A percentile compares a stretch with the other conserved stretches of the same genome.
Conservation (phyloP, 2,888 invertebrate species). For the Drosophila bunnanda region DNA sequence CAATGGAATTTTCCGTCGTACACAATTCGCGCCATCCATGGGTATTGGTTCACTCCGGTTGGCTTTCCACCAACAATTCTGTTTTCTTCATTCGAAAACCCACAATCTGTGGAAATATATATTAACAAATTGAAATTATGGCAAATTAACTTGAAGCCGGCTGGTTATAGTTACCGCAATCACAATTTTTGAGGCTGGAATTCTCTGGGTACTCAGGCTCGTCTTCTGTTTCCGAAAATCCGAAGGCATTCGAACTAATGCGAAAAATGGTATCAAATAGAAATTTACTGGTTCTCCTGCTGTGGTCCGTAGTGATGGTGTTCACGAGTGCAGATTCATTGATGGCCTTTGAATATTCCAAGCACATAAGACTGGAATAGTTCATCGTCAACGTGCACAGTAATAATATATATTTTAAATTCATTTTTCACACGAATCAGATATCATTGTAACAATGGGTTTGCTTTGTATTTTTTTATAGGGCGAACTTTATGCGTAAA, state of each 20-base stretch:
- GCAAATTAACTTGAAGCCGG: too few relatives aligned
- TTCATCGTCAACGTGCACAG: conserved; percentile 62
- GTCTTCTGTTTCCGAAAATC: conserved; percentile 85
- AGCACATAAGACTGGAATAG: conserved; percentile 51
- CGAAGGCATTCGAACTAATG: conserved; percentile 85
- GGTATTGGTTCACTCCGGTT: conserved; percentile 92
- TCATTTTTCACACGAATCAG: conserved; percentile 58
- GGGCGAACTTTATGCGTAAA: conserved; percentile 22
- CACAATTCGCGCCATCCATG: conserved; percentile 94
- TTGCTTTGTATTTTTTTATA: conserved; percentile 21
- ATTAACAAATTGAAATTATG: background rate
- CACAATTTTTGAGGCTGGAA: conserved; percentile 88
- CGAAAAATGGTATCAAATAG: conserved; percentile 91
- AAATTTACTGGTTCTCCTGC: conserved; percentile 88
- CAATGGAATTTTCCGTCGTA: conserved; percentile 96
- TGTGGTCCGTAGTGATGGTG: conserved; percentile 40
- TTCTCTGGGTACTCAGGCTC: conserved; percentile 87
- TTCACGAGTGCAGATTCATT: conserved; percentile 43
- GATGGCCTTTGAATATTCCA: conserved; percentile 43
- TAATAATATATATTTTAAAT: conserved; percentile 63
- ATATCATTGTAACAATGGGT: conserved; percentile 54
- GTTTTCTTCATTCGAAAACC: conserved; percentile 93
- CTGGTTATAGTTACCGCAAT: conserved; percentile 88
- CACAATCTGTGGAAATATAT: conserved; percentile 88
- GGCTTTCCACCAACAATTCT: conserved; percentile 94